A percentile compares a stretch with the other conserved stretches of the same genome.
These are phyloP conservation scores for Actinernus sp. DNA, from an alignment of 92 coral and sea anemone genomes.

Conservation along the genomic window DNA sequence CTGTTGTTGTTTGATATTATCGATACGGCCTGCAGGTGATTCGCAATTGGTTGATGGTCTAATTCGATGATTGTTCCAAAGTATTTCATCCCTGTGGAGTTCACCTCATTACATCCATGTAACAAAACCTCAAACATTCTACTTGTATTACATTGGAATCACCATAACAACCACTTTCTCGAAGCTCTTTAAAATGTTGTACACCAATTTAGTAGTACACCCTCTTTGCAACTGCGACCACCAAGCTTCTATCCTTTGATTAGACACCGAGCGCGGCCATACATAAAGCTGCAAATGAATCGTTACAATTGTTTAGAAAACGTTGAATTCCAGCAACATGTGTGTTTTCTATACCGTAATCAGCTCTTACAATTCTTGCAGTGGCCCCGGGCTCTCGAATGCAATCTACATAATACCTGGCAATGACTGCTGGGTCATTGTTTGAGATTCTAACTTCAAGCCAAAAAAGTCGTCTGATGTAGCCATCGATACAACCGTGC, in stretches of 20 bases:
- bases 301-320: conserved; percentile 32
- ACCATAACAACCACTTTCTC: conserved; percentile 56
- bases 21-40: conserved; percentile 68
- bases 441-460: conserved; percentile 65
- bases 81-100: conserved; percentile 50
- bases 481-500: conserved; percentile 60
- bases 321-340: conserved; percentile 49
- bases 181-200: no score
- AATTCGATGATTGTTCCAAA: conserved; percentile 66
- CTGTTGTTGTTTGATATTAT: no score
- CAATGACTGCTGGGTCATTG: conserved; percentile 58
- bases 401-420: conserved; percentile 49
- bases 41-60: conserved; percentile 51
- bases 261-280: conserved; percentile 47
- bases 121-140: conserved; percentile 60
- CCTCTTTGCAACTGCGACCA: no score
- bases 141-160: conserved; percentile 51
- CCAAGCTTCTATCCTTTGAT: conserved; percentile 46
- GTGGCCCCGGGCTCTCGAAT: conserved; percentile 46
- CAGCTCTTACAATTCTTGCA: conserved; percentile 60
- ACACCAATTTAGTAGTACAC: no score
- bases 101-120: conserved; percentile 57
- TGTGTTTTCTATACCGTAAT: conserved; percentile 54
- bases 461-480: conserved; percentile 56
- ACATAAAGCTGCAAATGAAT: conserved; percentile 44